These are phyloP conservation scores for Drosophila sordidula DNA, from an alignment of 2,888 invertebrate species.

Conservation along the genomic window DNA sequence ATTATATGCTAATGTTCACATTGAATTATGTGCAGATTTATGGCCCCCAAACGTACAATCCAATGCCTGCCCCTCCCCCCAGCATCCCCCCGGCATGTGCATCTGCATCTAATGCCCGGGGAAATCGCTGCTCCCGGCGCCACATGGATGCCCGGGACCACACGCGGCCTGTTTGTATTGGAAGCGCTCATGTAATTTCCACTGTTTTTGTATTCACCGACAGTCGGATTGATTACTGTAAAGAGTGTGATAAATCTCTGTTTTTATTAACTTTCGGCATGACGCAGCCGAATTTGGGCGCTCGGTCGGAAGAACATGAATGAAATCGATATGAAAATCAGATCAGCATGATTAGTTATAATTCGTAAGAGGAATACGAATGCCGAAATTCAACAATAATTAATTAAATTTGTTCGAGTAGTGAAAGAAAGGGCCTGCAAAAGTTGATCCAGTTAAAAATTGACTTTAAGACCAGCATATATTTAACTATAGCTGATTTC, in stretches of 20 bases:
- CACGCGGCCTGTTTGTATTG: constrained; percentile 71
- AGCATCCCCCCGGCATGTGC: no score
- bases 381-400: constrained; percentile 39
- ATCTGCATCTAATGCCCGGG: constrained; percentile 10
- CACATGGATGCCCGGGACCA: constrained; percentile 48
- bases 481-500: no score
- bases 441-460: constrained; percentile 4
- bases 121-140: constrained; percentile 59
- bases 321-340: constrained; percentile 71
- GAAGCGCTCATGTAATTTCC: constrained; percentile 74
- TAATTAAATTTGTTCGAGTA: constrained; percentile 69
- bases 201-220: constrained; percentile 54
- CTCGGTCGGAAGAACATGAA: constrained; percentile 63
- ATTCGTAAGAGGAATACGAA: constrained; percentile 56
- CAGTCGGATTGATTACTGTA: constrained; percentile 75
- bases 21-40: constrained; percentile 51
- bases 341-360: constrained; percentile 81
- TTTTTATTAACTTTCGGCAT: constrained; percentile 82
- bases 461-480: not conserved
- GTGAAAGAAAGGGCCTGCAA: constrained; percentile 9
- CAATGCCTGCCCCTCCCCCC: no score
- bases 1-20: constrained; percentile 72
- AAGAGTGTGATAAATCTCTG: constrained; percentile 83
- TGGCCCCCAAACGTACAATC: not conserved
- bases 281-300: constrained; percentile 59